A percentile compares a stretch with the other conserved stretches of the same genome.
Conservation (phyloP, 2,113 vertebrate species). For the Cyprinus carpio region DNA sequence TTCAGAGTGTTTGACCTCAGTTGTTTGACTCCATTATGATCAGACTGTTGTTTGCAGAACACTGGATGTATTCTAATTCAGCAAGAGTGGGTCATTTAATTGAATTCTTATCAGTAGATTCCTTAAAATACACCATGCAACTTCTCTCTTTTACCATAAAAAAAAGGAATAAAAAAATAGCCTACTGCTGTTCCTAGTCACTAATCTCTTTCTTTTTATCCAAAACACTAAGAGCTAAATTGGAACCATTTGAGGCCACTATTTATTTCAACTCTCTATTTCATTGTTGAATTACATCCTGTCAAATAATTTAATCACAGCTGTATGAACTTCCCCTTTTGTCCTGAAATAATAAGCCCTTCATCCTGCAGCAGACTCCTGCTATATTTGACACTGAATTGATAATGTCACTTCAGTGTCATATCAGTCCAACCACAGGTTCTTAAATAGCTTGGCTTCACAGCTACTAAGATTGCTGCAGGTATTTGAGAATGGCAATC, state of each 20-base stretch:
- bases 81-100: constrained; percentile 36
- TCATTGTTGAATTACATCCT: constrained; percentile 39
- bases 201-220: neutral
- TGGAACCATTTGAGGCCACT: neutral
- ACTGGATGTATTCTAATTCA: constrained; percentile 16
- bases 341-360: constrained; percentile 26
- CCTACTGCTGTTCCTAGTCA: neutral
- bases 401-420: constrained; percentile 28
- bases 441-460: constrained; percentile 20
- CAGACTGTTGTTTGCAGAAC: neutral
- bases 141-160: constrained; percentile 15
- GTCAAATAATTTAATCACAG: constrained; percentile 26
- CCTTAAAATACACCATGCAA: neutral
- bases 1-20: constrained; percentile 17
- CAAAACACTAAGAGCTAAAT: constrained; percentile 10
- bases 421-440: neutral
- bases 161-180: neutral
- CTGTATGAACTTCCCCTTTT: constrained; percentile 37
- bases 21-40: constrained; percentile 14
- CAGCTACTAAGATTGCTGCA: neutral
- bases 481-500: neutral
- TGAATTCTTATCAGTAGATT: constrained; percentile 53
- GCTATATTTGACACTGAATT: constrained; percentile 20
- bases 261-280: constrained; percentile 15
- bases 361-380: constrained; percentile 26